Evolutionary conservation across 92 coral and sea anemone genomes (phyloP).

Genomic region (Parazoanthus swiftii): DNA sequence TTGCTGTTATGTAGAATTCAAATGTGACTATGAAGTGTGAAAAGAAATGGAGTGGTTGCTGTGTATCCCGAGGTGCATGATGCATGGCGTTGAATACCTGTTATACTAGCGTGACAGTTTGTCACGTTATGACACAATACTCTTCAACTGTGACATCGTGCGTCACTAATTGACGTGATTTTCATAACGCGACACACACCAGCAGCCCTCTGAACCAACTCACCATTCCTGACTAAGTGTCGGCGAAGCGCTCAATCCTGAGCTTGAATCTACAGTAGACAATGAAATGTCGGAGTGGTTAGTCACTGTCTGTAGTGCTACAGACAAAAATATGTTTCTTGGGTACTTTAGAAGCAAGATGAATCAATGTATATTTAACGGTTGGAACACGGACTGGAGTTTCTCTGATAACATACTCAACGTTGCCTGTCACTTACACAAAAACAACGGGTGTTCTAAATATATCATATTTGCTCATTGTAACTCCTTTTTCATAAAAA

Average conservation of each 20-base stretch:
- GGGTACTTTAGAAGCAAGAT: background rate
- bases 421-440: no score
- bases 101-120: background rate
- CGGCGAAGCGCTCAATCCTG: constrained; percentile 81
- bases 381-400: no score
- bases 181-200: constrained; percentile 58
- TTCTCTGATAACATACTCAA: no score
- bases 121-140: background rate
- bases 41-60: background rate
- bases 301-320: background rate
- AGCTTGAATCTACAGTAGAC: constrained; percentile 67
- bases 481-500: no score
- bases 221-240: constrained; percentile 79
- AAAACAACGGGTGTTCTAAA: no score
- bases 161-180: background rate
- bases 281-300: background rate
- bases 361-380: no score
- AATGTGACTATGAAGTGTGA: background rate
- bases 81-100: background rate
- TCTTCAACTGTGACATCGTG: constrained; percentile 3
- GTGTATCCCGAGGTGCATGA: background rate
- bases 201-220: background rate
- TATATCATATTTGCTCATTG: no score
- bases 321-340: background rate
- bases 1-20: no score